Evolutionary conservation across 1,140 invertebrate genomes (phyloP).

Genomic region (Ladona fulva): DNA sequence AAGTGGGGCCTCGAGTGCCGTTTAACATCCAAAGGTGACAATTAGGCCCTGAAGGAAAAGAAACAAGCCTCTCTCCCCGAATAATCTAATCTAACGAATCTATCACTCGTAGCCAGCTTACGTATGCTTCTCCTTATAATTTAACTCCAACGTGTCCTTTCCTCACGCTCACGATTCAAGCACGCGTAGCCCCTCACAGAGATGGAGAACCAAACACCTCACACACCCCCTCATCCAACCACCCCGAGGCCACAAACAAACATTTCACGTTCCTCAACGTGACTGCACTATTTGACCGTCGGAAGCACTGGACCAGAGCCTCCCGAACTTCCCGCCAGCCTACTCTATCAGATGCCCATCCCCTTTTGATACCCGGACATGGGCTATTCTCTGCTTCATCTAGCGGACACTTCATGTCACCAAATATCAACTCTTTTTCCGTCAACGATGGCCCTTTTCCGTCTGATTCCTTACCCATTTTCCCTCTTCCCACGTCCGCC

Average conservation of each 20-base stretch:
- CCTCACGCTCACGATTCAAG: neutral
- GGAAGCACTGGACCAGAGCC: neutral
- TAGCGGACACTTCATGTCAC: too few relatives aligned
- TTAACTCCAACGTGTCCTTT: neutral
- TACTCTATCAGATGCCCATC: too few relatives aligned
- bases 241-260: neutral
- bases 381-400: too few relatives aligned
- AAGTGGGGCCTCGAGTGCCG: too few relatives aligned
- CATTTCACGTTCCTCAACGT: neutral
- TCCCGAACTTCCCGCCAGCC: too few relatives aligned
- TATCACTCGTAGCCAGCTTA: neutral
- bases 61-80: neutral
- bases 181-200: neutral
- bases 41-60: neutral
- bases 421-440: too few relatives aligned
- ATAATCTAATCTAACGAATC: constrained; percentile 8
- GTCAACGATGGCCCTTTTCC: too few relatives aligned
- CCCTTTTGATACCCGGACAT: too few relatives aligned
- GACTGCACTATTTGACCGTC: neutral
- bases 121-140: neutral
- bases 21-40: neutral
- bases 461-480: neutral
- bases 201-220: neutral
- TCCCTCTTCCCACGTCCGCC: neutral
- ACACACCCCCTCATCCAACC: too few relatives aligned